Conservation (phyloP, 2,888 invertebrate genomes). For the Trachelus iudaicus region DNA sequence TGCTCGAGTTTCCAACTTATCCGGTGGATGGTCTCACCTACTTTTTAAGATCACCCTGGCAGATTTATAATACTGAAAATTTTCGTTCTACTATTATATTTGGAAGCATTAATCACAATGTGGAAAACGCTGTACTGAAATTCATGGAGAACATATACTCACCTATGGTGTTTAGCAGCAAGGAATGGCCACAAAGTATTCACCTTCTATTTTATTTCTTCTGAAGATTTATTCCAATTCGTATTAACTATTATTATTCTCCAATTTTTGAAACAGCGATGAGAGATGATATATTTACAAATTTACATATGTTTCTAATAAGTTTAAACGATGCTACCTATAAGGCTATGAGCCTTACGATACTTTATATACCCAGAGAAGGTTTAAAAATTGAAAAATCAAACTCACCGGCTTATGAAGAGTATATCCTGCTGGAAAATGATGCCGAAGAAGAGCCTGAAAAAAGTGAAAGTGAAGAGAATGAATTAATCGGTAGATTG, state of each 20-base stretch:
- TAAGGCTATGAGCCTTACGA: conserved; percentile 68
- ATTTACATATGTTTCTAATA: conserved; percentile 68
- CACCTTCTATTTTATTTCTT: conserved; percentile 22
- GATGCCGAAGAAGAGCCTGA: conserved; percentile 58
- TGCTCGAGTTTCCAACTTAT: conserved; percentile 70
- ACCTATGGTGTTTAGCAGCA: conserved; percentile 66
- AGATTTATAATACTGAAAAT: conserved; percentile 51
- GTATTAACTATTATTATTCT: conserved; percentile 1
- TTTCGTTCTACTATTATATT: conserved; percentile 48
- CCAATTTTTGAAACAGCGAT: conserved; percentile 36
- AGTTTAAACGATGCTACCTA: conserved; percentile 68
- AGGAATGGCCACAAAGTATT: conserved; percentile 70
- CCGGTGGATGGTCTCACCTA: conserved; percentile 76
- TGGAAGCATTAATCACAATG: conserved; percentile 42
- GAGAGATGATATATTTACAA: conserved; percentile 67
- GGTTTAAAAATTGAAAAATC: conserved; percentile 46
- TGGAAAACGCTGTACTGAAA: conserved; percentile 42
- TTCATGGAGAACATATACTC: conserved; percentile 57
- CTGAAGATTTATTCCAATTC: conserved; percentile 2
- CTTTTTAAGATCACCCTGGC: conserved; percentile 70
- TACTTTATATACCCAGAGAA: conserved; percentile 70
- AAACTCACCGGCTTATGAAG: not conserved
- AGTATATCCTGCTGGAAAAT: conserved; percentile 51
- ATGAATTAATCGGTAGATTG: conserved; percentile 43
- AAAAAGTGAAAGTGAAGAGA: conserved; percentile 17